Percentiles rank a stretch among this genome's conserved stretches.
Conservation (phyloP, 1,140 invertebrate genomes). For the Lepidurus couesii region DNA sequence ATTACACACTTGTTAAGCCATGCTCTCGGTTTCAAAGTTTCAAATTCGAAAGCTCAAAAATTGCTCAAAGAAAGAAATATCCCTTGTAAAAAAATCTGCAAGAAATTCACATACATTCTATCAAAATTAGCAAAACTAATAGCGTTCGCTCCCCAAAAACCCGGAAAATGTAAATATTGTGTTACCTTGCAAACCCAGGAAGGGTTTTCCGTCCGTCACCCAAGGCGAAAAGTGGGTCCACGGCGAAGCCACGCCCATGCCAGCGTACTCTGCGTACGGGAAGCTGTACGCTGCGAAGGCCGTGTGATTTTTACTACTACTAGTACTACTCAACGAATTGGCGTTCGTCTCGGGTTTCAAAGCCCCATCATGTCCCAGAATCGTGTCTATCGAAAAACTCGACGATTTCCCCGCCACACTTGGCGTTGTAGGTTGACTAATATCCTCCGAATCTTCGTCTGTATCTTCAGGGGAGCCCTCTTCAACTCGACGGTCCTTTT, state of each 20-base stretch:
- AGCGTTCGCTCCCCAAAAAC: neutral
- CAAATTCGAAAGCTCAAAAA: neutral
- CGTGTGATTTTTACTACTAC: neutral
- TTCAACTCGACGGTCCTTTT: neutral
- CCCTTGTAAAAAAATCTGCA: no score
- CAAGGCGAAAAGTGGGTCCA: slow-evolving; percentile 3
- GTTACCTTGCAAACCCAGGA: neutral
- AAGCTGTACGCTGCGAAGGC: slow-evolving; percentile 8
- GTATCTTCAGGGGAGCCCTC: neutral
- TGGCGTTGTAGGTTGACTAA: neutral
- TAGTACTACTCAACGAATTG: neutral
- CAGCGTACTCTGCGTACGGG: slow-evolving; percentile 7
- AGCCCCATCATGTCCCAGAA: neutral
- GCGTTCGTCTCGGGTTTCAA: neutral
- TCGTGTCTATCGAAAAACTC: neutral
- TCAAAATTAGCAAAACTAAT: no score
- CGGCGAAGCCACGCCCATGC: slow-evolving; percentile 2
- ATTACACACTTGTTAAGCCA: no score
- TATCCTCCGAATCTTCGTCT: neutral
- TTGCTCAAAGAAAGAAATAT: neutral
- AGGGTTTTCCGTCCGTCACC: neutral
- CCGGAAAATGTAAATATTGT: neutral
- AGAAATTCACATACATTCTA: no score
- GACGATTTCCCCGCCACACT: neutral
- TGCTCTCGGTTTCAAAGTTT: neutral